Conservation (phyloP, 1,140 invertebrate species). For the Plectus sambesii region DNA sequence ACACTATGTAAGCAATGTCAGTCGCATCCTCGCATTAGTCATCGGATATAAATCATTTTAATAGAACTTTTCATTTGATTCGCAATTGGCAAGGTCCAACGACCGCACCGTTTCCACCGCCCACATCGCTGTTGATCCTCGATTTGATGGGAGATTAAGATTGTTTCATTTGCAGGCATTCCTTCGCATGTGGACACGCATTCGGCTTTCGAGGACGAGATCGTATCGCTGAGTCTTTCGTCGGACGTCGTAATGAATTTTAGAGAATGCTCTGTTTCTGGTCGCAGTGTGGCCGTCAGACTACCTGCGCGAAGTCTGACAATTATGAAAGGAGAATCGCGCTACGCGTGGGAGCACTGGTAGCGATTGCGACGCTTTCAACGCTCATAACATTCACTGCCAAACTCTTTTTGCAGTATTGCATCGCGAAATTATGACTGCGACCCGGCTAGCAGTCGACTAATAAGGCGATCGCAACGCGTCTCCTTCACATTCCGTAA, state of each 20-base stretch:
- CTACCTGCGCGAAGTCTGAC: slow-evolving; percentile 66
- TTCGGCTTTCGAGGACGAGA: slow-evolving; percentile 75
- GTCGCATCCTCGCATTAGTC: too few species aligned
- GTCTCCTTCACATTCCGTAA: slow-evolving; percentile 80
- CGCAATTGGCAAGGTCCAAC: too few species aligned
- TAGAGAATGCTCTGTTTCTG: slow-evolving; percentile 26
- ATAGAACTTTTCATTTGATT: too few species aligned
- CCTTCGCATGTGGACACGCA: slow-evolving; percentile 89
- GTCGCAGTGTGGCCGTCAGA: slow-evolving; percentile 64
- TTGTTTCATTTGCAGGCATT: slow-evolving; percentile 59
- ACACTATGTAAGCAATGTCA: too few species aligned
- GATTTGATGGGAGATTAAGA: too few species aligned
- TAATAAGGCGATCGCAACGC: slow-evolving; percentile 55
- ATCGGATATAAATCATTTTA: too few species aligned
- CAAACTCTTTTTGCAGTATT: too few species aligned
- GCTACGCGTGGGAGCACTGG: slow-evolving; percentile 54
- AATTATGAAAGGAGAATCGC: slow-evolving; percentile 68
- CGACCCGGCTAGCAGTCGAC: slow-evolving; percentile 49
- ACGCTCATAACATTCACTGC: too few species aligned
- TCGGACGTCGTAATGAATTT: slow-evolving; percentile 32
- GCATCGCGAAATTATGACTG: slow-evolving; percentile 69
- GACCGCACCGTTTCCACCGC: too few species aligned
- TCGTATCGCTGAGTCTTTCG: slow-evolving; percentile 68
- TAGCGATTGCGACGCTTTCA: slow-evolving; percentile 10
- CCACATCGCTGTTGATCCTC: background rate